phyloP scores from a whole-genome alignment of 2,113 vertebrate species.

The Eptatretus burgeri region DNA sequence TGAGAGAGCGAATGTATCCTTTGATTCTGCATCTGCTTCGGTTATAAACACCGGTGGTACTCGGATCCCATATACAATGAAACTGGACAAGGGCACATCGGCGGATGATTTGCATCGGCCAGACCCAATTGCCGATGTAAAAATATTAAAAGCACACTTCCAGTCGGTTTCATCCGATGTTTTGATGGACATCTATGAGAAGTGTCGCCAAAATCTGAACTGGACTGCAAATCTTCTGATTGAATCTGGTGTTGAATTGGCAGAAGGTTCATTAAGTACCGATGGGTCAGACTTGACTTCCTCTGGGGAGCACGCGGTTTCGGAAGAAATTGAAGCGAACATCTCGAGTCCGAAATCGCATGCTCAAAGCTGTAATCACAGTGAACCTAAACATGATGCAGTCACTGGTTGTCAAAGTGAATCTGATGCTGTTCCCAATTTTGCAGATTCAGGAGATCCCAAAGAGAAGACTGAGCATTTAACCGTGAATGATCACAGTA shows the following conservation, averaged over 20 bases:
- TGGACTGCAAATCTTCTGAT: slow-evolving; percentile 69
- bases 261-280: slow-evolving; percentile 14
- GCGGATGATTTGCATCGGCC: background rate
- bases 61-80: background rate
- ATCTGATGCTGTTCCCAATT: too few relatives aligned
- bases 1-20: slow-evolving; percentile 28
- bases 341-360: too few relatives aligned
- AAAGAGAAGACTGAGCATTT: too few relatives aligned
- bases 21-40: slow-evolving; percentile 10
- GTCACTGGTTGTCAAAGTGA: too few relatives aligned
- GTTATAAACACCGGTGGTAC: background rate
- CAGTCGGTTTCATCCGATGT: slow-evolving; percentile 44
- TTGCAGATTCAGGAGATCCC: too few relatives aligned
- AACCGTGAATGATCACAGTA: too few relatives aligned
- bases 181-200: slow-evolving; percentile 66
- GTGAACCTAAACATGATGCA: too few relatives aligned
- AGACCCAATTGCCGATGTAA: background rate
- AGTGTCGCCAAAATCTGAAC: slow-evolving; percentile 62
- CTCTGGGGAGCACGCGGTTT: too few relatives aligned
- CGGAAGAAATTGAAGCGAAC: too few relatives aligned
- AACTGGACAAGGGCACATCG: background rate
- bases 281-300: too few relatives aligned
- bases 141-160: slow-evolving; percentile 22
- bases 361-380: too few relatives aligned
- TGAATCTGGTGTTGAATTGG: slow-evolving; percentile 52